phyloP scores from a whole-genome alignment of 1,140 invertebrate species.

The Triops longicaudatus region DNA sequence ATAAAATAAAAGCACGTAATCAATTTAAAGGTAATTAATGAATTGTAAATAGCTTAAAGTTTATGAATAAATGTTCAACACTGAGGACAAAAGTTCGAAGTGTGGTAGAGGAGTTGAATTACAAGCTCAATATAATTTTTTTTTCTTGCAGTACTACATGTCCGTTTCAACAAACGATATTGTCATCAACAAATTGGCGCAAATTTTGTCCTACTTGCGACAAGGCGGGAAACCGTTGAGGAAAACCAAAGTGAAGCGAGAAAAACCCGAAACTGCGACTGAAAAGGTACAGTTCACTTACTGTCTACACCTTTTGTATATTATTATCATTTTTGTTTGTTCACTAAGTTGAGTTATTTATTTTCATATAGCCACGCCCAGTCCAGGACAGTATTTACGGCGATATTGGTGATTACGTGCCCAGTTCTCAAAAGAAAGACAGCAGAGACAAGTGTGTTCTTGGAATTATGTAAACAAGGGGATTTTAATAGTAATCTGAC shows the following conservation, averaged over 20 bases:
- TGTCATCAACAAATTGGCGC: constrained; percentile 93
- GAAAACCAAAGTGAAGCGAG: constrained; percentile 57
- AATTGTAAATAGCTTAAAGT: no score
- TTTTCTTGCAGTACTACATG: constrained; percentile 53
- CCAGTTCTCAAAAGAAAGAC: constrained; percentile 35
- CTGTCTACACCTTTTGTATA: no score
- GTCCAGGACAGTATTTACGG: constrained; percentile 82
- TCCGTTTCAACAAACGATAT: constrained; percentile 87
- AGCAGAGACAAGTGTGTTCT: neutral
- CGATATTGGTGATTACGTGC: constrained; percentile 85
- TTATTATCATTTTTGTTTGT: neutral
- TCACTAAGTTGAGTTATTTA: neutral
- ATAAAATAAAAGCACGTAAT: no score
- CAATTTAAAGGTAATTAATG: no score
- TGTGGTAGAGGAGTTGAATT: neutral
- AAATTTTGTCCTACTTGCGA: constrained; percentile 90
- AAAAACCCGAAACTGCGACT: constrained; percentile 33
- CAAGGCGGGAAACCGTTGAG: constrained; percentile 66
- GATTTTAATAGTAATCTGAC: neutral
- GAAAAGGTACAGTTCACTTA: constrained; percentile 29
- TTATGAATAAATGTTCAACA: neutral
- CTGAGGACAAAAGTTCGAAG: no score
- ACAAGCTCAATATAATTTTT: constrained; percentile 5
- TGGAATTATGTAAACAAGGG: neutral
- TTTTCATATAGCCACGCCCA: constrained; percentile 26